Base-by-base conservation (phyloP, 2,888 invertebrate species). In the Baccha elongata region DNA sequence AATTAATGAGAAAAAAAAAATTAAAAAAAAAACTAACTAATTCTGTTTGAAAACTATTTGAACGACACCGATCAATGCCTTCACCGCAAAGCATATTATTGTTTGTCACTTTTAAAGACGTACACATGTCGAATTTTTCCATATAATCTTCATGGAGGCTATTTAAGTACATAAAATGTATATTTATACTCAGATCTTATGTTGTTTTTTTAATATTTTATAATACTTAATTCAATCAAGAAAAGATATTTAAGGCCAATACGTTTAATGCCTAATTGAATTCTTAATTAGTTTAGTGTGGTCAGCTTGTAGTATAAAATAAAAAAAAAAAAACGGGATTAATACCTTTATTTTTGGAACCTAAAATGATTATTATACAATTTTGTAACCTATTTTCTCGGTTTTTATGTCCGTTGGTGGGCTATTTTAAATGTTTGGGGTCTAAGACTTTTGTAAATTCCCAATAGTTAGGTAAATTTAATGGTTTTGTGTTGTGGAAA, bases 221-320 rank as follows among this genome's bases (percentile, higher is more conserved):
- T 6, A 52, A 32, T 52, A 32, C 52, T 29, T 52, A 32, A 52
- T 52, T 52, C 32, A 52, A 52, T 52, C 29, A 52, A 52, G 17
- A 2, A 29, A 52, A 52, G 17, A 19, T 26, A 48, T 10, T 15
- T 52, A 11, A 15, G 13, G 11, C 5, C 52, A 29, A 52, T 52
- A 11, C 11, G 29, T 19, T 52, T 52, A 52, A n/a, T 32, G 29
- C 8, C 15, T 17, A 17, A 29, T 52, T 29, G 52, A 52, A 52
- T 52, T 52, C 29, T 23, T 32, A 32, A 52, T 52, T 23, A 32
- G 17, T 15, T 52, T 52, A 52, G 13, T 21, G 13, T 23, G 23
- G 13, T 48, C 21, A 10, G 29, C 7, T 7, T n/a, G 21, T 46
- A n/a, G n/a, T 46, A 23, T 13, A 52, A 29, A 5, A 26, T 5